Conservation (phyloP, 2,888 invertebrate species). For the Hybos culiciformis region DNA sequence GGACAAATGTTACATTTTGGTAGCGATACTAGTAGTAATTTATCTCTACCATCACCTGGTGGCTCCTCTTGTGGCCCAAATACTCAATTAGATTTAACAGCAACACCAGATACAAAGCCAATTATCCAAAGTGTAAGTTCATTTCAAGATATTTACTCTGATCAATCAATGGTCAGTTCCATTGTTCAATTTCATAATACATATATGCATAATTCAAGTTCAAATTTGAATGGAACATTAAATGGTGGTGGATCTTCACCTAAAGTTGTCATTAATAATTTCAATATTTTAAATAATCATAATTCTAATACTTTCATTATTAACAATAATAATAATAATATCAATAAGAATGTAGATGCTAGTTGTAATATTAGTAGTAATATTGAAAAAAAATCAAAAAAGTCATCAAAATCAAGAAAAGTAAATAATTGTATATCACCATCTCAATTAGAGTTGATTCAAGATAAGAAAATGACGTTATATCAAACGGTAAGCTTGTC, state of each 20-base stretch:
- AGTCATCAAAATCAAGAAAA: too few relatives aligned
- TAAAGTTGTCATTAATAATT: background rate
- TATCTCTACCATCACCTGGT: constrained; percentile 70
- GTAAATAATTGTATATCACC: too few relatives aligned
- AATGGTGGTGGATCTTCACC: too few relatives aligned
- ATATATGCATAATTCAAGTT: too few relatives aligned
- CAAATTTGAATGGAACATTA: too few relatives aligned
- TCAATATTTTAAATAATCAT: background rate
- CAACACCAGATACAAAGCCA: constrained; percentile 36
- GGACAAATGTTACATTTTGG: constrained; percentile 14
- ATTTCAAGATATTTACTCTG: constrained; percentile 18
- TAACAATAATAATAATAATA: background rate
- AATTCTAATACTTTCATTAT: background rate
- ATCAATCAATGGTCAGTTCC: constrained; percentile 5
- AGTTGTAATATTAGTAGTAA: too few relatives aligned
- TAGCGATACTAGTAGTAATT: constrained; percentile 45
- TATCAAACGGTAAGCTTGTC: too few relatives aligned
- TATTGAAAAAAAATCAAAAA: too few relatives aligned
- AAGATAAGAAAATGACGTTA: too few relatives aligned
- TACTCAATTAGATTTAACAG: background rate
- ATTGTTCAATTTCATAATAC: background rate
- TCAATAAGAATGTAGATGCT: background rate
- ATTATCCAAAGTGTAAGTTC: constrained; percentile 72
- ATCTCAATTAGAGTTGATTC: too few relatives aligned
- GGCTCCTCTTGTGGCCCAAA: constrained; percentile 31